Evolutionary conservation across 2,797 vertebrate genomes (phyloP).

Genomic region (Caiman crocodilus): DNA sequence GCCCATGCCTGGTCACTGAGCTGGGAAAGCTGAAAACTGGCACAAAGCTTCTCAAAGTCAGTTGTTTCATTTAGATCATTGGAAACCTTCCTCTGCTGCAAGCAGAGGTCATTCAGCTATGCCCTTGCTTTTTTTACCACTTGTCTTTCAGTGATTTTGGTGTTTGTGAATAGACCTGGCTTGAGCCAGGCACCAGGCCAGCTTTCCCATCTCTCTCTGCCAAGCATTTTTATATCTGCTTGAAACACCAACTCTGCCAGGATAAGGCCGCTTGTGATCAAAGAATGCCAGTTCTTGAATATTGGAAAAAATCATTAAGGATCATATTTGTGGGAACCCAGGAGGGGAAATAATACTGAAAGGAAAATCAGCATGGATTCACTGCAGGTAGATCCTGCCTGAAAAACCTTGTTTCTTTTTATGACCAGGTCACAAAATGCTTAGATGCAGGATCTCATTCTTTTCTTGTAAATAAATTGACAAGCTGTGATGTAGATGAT

Average conservation of each 20-base stretch:
- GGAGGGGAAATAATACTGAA: too few species aligned
- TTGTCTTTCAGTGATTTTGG: neutral
- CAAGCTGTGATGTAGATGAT: too few species aligned
- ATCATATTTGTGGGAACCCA: too few species aligned
- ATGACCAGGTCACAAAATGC: too few species aligned
- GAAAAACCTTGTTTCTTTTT: too few species aligned
- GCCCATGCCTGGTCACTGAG: neutral
- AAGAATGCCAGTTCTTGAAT: rapidly evolving
- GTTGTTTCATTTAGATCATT: neutral
- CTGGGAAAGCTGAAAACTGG: neutral
- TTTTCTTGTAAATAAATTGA: too few species aligned
- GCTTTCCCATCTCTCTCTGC: neutral
- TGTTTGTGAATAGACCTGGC: neutral
- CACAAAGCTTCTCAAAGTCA: neutral
- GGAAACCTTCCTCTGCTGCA: neutral
- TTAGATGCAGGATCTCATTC: too few species aligned
- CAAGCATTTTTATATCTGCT: neutral
- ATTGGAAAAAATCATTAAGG: too few species aligned
- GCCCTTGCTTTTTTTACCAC: neutral
- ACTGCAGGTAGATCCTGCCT: too few species aligned
- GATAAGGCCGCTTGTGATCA: neutral
- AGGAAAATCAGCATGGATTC: too few species aligned
- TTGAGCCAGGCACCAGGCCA: neutral
- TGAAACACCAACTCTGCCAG: neutral
- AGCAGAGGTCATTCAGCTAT: rapidly evolving